Base-by-base conservation (phyloP, 2,113 vertebrate species). In the Corydoras sp. region DNA sequence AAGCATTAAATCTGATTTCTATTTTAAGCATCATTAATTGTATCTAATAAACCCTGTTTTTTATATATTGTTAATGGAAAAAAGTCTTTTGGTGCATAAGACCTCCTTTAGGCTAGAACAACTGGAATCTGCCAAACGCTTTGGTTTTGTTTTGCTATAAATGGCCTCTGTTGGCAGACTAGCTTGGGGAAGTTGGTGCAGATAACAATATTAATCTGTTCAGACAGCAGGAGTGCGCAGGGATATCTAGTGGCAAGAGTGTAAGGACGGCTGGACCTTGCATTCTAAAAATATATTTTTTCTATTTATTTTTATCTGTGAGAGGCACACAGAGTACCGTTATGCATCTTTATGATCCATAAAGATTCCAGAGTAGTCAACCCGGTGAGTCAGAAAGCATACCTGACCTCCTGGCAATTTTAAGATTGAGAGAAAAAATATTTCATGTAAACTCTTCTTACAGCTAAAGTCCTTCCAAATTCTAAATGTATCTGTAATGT, bases 151-250 rank as follows among this genome's bases (percentile, higher is more conserved):
- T 76, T 58, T 54, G 59, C 71, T 68, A 63, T 50, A 58, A 71
- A 69, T 48, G 69, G 59, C 74, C 65, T 56, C 2, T n/a, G 14
- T 56, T n/a, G 12, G 59, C 48, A 49, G n/a, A 58, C 73, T 70
- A 68, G 68, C 73, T 76, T 65, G 66, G 64, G 81, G 79, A 73
- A 51, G 65, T 73, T 59, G 71, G 63, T 43, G 53, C 75, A 71
- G 67, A 72, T 77, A 79, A 77, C 69, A 72, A 62, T 76, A 79
- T 77, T 79, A 82, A 81, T 81, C 70, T 81, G 75, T 61, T 77
- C 79, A 72, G 77, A 81, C 79, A 79, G 77, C 70, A 66, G 72
- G 75, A 76, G 59, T 54, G 58, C 58, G 43, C 43, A n/a, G 55
- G 79, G 74, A 77, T 75, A 74, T 80, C 77, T 67, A 43, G 73